Evolutionary conservation across 2,888 invertebrate genomes (phyloP).

Genomic region (Epirrhoe tristata): DNA sequence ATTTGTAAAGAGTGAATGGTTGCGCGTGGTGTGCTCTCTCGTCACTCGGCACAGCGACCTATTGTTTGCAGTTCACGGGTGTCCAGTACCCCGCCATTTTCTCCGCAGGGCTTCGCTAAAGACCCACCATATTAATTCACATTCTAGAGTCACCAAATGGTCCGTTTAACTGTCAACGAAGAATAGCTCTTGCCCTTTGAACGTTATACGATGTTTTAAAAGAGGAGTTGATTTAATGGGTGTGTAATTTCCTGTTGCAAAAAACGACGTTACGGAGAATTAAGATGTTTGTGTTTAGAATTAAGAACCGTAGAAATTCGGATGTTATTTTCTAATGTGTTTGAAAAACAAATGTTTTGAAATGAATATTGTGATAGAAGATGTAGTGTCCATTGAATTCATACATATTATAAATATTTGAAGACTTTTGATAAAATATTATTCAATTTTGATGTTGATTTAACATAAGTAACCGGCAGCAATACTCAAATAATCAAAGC

Average conservation of each 20-base stretch:
- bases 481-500: too few species aligned
- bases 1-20: slow-evolving; percentile 80
- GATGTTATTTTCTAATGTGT: neutral
- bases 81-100: slow-evolving; percentile 80
- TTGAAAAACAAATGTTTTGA: neutral
- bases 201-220: slow-evolving; percentile 55
- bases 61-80: slow-evolving; percentile 79
- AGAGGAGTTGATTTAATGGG: slow-evolving; percentile 40
- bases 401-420: too few species aligned
- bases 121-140: slow-evolving; percentile 72
- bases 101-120: slow-evolving; percentile 80
- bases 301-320: neutral
- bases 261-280: slow-evolving; percentile 3
- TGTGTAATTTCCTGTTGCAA: slow-evolving; percentile 34
- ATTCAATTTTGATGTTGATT: too few species aligned
- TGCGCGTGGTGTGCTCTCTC: slow-evolving; percentile 62
- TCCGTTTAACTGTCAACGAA: slow-evolving; percentile 63
- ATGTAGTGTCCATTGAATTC: neutral
- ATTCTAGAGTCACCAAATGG: slow-evolving; percentile 73
- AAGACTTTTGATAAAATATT: too few species aligned
- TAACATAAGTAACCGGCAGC: too few species aligned
- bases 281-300: neutral
- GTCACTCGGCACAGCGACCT: slow-evolving; percentile 57
- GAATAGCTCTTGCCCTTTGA: slow-evolving; percentile 69
- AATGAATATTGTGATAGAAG: neutral